phyloP scores from a whole-genome alignment of 2,113 vertebrate genomes.

The Aythya baeri region DNA sequence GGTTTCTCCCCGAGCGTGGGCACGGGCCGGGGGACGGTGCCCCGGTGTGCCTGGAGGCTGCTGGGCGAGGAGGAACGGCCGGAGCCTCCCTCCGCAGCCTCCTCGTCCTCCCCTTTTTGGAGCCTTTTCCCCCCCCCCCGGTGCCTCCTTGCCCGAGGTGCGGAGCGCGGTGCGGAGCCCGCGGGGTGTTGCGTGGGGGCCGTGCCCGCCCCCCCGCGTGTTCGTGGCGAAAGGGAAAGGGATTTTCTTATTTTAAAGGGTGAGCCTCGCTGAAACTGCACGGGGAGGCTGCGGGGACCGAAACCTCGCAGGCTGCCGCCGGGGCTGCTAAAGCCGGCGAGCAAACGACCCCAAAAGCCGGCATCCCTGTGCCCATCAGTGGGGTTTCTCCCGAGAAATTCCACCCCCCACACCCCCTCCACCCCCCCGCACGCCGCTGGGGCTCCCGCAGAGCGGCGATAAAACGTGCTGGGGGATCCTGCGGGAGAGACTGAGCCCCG shows the following conservation, averaged over 20 bases:
- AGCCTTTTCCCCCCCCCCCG: neutral
- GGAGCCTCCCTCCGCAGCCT: neutral
- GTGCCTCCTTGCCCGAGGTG: neutral
- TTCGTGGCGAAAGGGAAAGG: neutral
- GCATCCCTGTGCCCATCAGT: neutral
- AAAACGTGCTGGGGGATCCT: neutral
- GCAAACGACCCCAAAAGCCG: neutral
- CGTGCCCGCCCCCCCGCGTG: neutral
- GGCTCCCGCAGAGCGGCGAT: neutral
- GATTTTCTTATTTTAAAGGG: neutral
- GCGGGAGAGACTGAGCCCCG: neutral
- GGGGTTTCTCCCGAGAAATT: neutral
- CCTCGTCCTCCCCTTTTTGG: neutral
- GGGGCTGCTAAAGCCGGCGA: neutral
- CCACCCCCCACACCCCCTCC: too few species aligned
- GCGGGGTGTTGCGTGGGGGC: neutral
- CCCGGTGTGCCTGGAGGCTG: too few species aligned
- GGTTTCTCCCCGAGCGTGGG: neutral
- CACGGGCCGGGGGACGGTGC: neutral
- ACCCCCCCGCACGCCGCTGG: neutral
- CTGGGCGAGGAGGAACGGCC: neutral
- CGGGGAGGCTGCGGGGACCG: neutral
- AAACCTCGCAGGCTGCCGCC: neutral
- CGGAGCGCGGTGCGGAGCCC: neutral
- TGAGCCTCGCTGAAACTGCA: neutral